A percentile compares a stretch with the other conserved stretches of the same genome.
phyloP scores from a whole-genome alignment of 2,113 vertebrate genomes.

The Ophiodon elongatus region DNA sequence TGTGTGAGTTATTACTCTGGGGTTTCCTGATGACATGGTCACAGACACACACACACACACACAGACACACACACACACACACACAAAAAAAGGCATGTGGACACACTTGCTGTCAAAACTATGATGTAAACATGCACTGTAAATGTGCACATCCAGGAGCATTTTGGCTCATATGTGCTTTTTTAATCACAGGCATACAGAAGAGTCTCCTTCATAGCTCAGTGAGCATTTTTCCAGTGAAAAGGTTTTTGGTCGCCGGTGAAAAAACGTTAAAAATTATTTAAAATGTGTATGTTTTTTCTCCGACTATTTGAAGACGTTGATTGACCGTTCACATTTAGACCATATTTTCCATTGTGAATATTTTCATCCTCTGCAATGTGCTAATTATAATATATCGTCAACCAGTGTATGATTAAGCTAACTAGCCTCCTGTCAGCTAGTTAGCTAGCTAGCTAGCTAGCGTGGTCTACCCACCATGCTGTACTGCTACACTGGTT shows the following conservation, averaged over 20 bases:
- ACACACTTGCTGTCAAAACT: conserved; percentile 40
- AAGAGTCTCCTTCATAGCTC: background rate
- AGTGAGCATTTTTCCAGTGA: background rate
- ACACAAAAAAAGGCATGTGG: background rate
- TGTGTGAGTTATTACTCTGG: conserved; percentile 63
- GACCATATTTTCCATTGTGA: background rate
- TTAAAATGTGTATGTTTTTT: background rate
- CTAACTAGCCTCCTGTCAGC: too few relatives aligned
- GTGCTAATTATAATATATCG: too few relatives aligned
- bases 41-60: conserved; percentile 23
- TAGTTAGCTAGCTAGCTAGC: too few relatives aligned
- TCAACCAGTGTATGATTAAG: too few relatives aligned
- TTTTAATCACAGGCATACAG: conserved; percentile 5
- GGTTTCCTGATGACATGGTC: conserved; percentile 66
- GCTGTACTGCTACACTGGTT: background rate
- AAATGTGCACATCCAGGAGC: background rate
- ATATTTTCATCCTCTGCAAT: background rate
- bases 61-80: conserved; percentile 24
- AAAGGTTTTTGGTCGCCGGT: background rate
- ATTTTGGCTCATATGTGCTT: background rate
- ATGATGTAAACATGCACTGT: conserved; percentile 8
- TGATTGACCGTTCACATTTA: background rate
- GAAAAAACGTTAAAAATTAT: too few relatives aligned
- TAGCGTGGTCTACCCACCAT: too few relatives aligned
- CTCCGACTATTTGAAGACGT: background rate